phyloP scores from a whole-genome alignment of 2,113 vertebrate genomes.

The Zapus hudsonius region DNA sequence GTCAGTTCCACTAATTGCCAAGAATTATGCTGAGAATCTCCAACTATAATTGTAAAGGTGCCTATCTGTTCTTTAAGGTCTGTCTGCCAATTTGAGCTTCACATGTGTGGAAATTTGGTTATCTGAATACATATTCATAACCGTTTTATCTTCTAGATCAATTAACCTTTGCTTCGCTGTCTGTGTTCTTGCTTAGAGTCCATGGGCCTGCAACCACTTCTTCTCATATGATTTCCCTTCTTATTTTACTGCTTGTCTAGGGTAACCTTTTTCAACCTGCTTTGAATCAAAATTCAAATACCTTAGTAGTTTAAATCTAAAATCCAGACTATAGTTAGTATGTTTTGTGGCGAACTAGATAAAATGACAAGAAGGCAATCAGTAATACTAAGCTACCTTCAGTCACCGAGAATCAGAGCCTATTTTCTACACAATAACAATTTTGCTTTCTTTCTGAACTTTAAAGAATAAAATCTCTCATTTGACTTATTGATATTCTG shows the following conservation, averaged over 20 bases:
- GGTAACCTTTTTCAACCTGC: not conserved
- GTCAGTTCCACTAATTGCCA: not conserved
- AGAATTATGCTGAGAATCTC: not conserved
- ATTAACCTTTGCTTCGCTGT: too few relatives aligned
- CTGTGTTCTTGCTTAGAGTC: not conserved
- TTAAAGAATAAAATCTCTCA: too few relatives aligned
- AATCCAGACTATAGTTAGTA: not conserved
- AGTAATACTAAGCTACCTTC: too few relatives aligned
- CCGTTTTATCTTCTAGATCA: not conserved
- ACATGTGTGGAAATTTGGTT: not conserved
- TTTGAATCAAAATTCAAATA: not conserved
- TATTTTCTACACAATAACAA: too few relatives aligned
- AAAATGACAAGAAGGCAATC: too few relatives aligned
- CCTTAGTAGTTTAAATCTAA: not conserved
- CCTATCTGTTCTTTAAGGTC: not conserved
- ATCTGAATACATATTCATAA: not conserved
- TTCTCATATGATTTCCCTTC: not conserved
- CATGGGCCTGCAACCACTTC: not conserved
- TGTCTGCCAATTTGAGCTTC: not conserved
- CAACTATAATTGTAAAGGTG: not conserved
- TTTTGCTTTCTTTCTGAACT: too few relatives aligned
- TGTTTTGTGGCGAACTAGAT: too few relatives aligned
- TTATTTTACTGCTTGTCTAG: not conserved
- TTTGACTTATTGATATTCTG: too few relatives aligned
- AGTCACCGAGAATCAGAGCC: too few relatives aligned